Conservation (phyloP, 2,888 invertebrate genomes). For the Dynastes grantii region DNA sequence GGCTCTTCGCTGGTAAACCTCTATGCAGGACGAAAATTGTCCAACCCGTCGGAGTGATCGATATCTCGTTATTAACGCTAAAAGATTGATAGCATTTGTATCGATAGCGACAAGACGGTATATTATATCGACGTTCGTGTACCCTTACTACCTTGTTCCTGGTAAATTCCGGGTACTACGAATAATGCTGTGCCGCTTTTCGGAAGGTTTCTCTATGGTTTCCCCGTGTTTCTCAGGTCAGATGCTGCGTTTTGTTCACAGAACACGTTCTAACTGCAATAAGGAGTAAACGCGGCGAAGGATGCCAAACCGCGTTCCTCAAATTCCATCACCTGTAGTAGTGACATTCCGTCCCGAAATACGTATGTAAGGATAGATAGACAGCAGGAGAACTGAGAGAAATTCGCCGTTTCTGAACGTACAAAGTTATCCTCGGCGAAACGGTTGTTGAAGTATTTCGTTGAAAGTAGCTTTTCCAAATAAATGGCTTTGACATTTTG, state of each 20-base stretch:
- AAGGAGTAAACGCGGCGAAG: neutral
- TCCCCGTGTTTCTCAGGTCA: neutral
- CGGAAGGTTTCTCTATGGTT: neutral
- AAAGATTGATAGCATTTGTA: constrained; percentile 6
- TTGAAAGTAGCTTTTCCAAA: too few relatives aligned
- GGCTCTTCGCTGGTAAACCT: too few relatives aligned
- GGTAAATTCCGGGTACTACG: neutral
- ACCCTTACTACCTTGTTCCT: neutral
- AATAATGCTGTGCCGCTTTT: neutral
- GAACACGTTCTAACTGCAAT: neutral
- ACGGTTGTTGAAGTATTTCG: too few relatives aligned
- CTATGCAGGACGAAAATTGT: neutral
- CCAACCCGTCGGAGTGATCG: neutral
- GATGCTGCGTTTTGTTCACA: neutral
- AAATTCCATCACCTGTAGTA: neutral
- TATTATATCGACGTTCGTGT: neutral
- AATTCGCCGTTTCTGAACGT: too few relatives aligned
- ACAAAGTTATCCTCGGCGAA: too few relatives aligned
- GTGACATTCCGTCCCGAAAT: neutral
- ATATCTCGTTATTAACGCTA: neutral
- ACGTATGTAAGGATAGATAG: too few relatives aligned
- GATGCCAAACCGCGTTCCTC: neutral
- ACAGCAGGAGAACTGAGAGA: too few relatives aligned
- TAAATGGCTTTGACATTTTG: too few relatives aligned
- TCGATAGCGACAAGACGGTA: neutral